These are phyloP conservation scores for Dendrocincla tyrannina DNA, from an alignment of 2,797 vertebrate genomes.

Conservation along the genomic window DNA sequence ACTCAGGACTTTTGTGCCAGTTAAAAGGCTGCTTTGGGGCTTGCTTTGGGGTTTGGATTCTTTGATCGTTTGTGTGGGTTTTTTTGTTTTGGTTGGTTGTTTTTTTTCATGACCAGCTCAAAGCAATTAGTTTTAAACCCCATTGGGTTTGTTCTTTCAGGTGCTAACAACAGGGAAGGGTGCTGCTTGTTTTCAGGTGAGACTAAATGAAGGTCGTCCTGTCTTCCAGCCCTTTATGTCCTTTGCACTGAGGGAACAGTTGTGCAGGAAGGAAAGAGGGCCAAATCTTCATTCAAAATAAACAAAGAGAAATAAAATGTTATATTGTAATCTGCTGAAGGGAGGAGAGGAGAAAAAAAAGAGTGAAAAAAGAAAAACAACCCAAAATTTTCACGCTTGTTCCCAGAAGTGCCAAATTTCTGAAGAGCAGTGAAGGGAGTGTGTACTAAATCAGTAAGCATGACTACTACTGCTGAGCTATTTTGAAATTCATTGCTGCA, in stretches of 20 bases:
- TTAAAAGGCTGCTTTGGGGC: background rate
- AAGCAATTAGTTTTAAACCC: background rate
- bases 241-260: background rate
- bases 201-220: background rate
- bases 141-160: background rate
- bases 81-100: too few relatives aligned
- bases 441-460: background rate
- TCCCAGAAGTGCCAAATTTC: background rate
- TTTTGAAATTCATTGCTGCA: slow-evolving; percentile 14
- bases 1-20: fast-evolving
- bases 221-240: background rate
- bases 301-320: background rate
- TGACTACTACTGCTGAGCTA: slow-evolving; percentile 7
- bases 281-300: background rate
- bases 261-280: background rate
- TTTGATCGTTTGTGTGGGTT: background rate
- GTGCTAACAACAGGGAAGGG: background rate
- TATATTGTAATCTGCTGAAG: background rate
- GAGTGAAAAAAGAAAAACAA: fast-evolving
- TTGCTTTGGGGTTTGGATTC: background rate
- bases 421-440: background rate
- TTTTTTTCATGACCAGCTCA: background rate
- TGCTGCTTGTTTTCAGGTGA: background rate
- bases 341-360: fast-evolving
- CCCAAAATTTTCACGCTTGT: background rate